phyloP scores from a whole-genome alignment of 2,888 invertebrate genomes.

The Carabus problematicus region DNA sequence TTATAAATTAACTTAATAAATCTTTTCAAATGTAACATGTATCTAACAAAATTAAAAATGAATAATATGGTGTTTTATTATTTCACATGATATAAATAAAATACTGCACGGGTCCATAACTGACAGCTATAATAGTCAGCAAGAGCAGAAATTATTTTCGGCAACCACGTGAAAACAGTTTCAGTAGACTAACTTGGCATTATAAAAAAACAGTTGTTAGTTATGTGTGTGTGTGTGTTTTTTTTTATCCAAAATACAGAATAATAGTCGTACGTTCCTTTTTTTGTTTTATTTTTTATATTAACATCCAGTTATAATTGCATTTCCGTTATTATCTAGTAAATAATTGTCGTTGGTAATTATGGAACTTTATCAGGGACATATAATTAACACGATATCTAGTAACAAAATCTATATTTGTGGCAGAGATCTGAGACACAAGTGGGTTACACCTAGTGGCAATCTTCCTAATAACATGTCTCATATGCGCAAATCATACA shows the following conservation, averaged over 20 bases:
- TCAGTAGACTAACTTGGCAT: conserved; percentile 13
- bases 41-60: too few relatives aligned
- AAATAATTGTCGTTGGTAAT: conserved; percentile 32
- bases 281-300: conserved; percentile 35
- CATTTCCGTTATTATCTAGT: conserved; percentile 42
- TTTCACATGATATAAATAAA: conserved; percentile 7
- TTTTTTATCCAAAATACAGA: conserved; percentile 34
- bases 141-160: conserved; percentile 28
- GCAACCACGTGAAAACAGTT: conserved; percentile 30
- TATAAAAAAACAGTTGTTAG: conserved; percentile 30
- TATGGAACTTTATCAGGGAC: conserved; percentile 41
- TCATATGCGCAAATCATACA: conserved; percentile 14
- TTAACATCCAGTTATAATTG: conserved; percentile 41
- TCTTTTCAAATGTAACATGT: too few relatives aligned
- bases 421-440: conserved; percentile 13
- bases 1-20: too few relatives aligned
- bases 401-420: conserved; percentile 37
- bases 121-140: conserved; percentile 12
- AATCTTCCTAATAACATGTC: conserved; percentile 26
- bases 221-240: conserved; percentile 16
- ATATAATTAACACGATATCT: conserved; percentile 41
- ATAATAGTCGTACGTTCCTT: conserved; percentile 25
- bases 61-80: too few relatives aligned
- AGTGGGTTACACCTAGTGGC: conserved; percentile 36
- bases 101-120: neutral